Evolutionary conservation across 2,797 vertebrate species (phyloP).

Genomic region (Pteronotus mesoamericanus): DNA sequence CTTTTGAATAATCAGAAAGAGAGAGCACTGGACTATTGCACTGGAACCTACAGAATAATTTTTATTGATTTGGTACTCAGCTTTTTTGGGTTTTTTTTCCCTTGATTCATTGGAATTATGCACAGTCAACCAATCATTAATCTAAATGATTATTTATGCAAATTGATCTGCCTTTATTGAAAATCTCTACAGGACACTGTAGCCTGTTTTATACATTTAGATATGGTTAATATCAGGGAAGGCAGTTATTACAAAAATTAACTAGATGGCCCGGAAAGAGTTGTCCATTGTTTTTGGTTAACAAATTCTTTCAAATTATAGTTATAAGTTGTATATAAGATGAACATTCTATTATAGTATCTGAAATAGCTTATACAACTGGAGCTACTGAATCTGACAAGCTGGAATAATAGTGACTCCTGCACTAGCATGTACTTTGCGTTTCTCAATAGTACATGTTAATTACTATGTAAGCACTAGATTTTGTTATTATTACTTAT

Average conservation of each 20-base stretch:
- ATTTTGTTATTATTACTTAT: not conserved
- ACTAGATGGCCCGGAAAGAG: not conserved
- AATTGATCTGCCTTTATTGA: not conserved
- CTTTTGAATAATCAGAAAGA: conserved; percentile 4
- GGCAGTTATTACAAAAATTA: not conserved
- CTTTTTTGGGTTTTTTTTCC: no score
- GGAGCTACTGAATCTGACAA: not conserved
- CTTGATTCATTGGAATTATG: conserved; percentile 25
- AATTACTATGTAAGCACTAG: not conserved
- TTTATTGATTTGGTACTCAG: conserved; percentile 6
- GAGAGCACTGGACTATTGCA: not conserved
- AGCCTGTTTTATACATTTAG: not conserved
- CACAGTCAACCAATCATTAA: conserved; percentile 24
- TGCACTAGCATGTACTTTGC: not conserved
- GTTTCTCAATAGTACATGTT: not conserved
- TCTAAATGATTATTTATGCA: conserved; percentile 38
- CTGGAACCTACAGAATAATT: not conserved
- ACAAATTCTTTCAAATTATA: not conserved
- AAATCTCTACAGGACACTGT: not conserved
- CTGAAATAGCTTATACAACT: not conserved
- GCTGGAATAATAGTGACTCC: not conserved
- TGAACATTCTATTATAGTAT: not conserved
- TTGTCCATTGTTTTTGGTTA: not conserved
- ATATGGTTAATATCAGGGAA: not conserved
- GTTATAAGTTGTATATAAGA: not conserved